phyloP scores from a whole-genome alignment of 92 coral and sea anemone genomes.

The Paramuricea clavata region DNA sequence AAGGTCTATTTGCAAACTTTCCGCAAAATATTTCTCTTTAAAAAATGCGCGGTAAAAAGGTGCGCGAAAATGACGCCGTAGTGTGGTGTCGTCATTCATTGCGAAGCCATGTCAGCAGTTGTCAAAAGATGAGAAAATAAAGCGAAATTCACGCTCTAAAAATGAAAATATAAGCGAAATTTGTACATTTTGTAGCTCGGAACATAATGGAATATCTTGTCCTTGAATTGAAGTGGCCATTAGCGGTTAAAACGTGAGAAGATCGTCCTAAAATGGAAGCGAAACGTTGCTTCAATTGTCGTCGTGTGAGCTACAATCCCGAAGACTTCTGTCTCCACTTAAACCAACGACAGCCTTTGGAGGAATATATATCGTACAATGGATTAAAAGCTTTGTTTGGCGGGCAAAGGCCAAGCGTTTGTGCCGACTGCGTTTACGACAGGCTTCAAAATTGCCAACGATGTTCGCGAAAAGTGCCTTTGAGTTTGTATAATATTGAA shows the following conservation, averaged over 20 bases:
- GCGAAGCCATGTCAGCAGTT: constrained; percentile 33
- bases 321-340: constrained; percentile 70
- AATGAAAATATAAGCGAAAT: neutral
- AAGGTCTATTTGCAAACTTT: neutral
- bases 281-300: constrained; percentile 93
- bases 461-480: constrained; percentile 82
- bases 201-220: neutral
- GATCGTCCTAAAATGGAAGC: constrained; percentile 70
- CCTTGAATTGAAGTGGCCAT: constrained; percentile 21
- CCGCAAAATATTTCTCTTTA: neutral
- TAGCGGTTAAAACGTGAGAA: neutral
- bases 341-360: constrained; percentile 54
- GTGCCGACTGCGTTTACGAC: constrained; percentile 96
- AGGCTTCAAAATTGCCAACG: constrained; percentile 85
- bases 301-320: constrained; percentile 79
- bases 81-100: constrained; percentile 16
- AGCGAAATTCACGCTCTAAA: neutral
- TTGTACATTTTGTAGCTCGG: neutral
- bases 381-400: constrained; percentile 49
- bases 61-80: constrained; percentile 9
- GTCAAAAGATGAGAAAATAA: constrained; percentile 6
- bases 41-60: neutral
- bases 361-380: constrained; percentile 51
- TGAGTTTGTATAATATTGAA: constrained; percentile 92
- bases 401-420: constrained; percentile 65